Percentiles rank a stretch among this genome's conserved stretches.
Evolutionary conservation across 2,797 vertebrate species (phyloP).

Genomic region (Poecilia velifera): DNA sequence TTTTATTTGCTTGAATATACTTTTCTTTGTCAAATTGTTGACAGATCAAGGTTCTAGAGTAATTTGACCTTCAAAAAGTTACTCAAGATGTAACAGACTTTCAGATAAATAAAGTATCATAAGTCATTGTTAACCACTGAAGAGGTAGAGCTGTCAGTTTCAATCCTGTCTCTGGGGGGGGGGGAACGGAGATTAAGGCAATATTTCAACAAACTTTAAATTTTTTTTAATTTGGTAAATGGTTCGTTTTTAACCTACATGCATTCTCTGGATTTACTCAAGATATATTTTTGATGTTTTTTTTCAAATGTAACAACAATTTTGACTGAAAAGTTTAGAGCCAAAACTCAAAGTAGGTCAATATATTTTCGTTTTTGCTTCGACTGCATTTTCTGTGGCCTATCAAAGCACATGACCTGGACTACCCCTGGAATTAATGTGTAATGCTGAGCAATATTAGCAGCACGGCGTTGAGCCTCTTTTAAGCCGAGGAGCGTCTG

Average conservation of each 20-base stretch:
- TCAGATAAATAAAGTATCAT: neutral
- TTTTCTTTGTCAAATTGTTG: neutral
- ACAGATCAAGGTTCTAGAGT: neutral
- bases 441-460: slow-evolving; percentile 35
- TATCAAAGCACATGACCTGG: slow-evolving; percentile 17
- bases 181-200: neutral
- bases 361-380: neutral
- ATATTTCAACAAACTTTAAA: neutral
- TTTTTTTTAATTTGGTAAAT: neutral
- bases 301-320: neutral
- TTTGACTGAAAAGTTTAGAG: neutral
- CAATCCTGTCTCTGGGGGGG: neutral
- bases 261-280: neutral
- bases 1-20: neutral
- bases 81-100: neutral
- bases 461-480: slow-evolving; percentile 46
- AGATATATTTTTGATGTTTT: neutral
- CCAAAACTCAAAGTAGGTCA: neutral
- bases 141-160: neutral
- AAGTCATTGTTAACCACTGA: neutral
- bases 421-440: slow-evolving; percentile 9
- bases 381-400: neutral
- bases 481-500: slow-evolving; percentile 38
- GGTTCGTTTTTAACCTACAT: neutral
- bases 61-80: neutral